Evolutionary conservation across 2,797 vertebrate species (phyloP), one percentile per base, ranked within the genome.

Genomic region (Taenioides sp.): DNA sequence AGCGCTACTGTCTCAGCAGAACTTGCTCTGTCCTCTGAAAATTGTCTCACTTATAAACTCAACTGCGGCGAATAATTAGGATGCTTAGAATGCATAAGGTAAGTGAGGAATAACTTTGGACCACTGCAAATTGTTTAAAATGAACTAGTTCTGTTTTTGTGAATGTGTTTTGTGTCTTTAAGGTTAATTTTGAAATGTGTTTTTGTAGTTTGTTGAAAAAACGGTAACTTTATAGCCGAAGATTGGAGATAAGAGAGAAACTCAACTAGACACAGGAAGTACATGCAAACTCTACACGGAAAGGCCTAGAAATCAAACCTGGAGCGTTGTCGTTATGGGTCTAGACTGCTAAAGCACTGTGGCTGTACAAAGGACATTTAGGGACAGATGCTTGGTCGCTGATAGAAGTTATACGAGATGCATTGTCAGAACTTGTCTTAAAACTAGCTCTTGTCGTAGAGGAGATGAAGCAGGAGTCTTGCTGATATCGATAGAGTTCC

Each of bases 401-500:
- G 27, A 16, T 43, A 27, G 20, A 25, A 65, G 22, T 47, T 65
- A 18, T 28, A 17, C 7, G 55, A 27, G 54, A 62, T 23, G 28
- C 31, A 16, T 11, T 63, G 49, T 72, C 50, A 58, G 2, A 71
- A n/a, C 28, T 63, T 34, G 27, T 54, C 62, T 16, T 57, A 34
- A 67, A 54, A 22, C 18, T n/a, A 16, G 22, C 31, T 67, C n/a
- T 23, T 7, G 20, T 58, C 55, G 7, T 22, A 16, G 52, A 28
- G 27, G 28, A 43, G 31, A 7, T 34, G 1, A 27, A 31, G 65
- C 50, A 18, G 31, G 22, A 58, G n/a, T 6, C 54, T 58, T 11
- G 14, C 37, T 25, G 66, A 68, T 68, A 68, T 68, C 37, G 31
- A 68, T 58, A 9, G 25, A 66, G 10, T 49, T 54, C n/a, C 27